Base-by-base conservation (phyloP, 2,888 invertebrate species). In the Ditula angustiorana region DNA sequence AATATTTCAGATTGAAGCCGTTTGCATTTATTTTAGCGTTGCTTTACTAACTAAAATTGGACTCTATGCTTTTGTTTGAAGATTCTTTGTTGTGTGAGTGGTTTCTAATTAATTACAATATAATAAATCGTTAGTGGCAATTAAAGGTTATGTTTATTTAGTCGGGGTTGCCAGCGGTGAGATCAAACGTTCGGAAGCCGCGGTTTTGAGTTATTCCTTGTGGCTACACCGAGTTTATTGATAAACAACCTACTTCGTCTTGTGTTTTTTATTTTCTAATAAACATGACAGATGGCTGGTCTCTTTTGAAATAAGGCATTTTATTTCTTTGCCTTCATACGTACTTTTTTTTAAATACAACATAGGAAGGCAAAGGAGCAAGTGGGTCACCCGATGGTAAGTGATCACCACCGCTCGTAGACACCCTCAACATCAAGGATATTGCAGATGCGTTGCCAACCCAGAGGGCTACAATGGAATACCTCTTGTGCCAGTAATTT, bases 121-220 rank as follows among this genome's bases (percentile, higher is more conserved):
- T 62, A 59, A 70, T 69, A 67, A 73, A 70, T 72, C 67, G 64
- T 72, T 70, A 74, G 69, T 69, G 69, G 72, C 69, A 70, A 74
- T 77, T 74, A 76, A 72, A 66, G 68, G 66, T 67, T 64, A 68
- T 74, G 76, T 75, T 75, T 76, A 72, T 76, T 74, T 73, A 68
- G 62, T 65, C 56, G 58, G 62, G 55, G 64, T 71, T 72, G 52
- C 59, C 57, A 59, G 58, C 64, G 64, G 59, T 28, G 28, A 37
- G 64, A 64, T 64, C 64, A 59, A 59, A 64, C 52, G 64, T 64
- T 59, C 64, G 59, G 64, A 64, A 64, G 64, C 64, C 64, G 59
- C 28, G 64, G 64, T 64, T 64, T 59, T 64, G 59, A 64, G 37
- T 59, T 59, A 64, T 59, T 52, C 53, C 64, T 37, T 59, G 59